Evolutionary conservation across 2,113 vertebrate species (phyloP).

Genomic region (Lipophrys pholis): DNA sequence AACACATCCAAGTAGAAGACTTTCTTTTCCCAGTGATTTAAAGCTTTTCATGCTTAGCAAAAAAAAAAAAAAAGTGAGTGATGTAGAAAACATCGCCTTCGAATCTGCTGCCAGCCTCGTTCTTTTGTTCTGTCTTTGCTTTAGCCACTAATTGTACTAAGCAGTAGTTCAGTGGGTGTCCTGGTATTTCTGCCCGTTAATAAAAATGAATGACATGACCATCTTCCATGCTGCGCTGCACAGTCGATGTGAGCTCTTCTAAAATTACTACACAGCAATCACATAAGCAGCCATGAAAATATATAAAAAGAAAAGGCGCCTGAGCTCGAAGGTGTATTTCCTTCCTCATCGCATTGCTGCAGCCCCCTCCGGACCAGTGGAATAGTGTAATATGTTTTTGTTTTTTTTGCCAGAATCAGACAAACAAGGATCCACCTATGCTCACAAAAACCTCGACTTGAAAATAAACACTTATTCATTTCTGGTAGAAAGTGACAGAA

Average conservation of each 20-base stretch:
- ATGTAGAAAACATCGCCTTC: conserved; percentile 13
- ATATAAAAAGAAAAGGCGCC: background rate
- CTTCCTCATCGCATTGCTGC: too few relatives aligned
- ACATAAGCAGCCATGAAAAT: conserved; percentile 2
- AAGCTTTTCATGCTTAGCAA: conserved; percentile 23
- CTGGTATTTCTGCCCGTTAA: conserved; percentile 5
- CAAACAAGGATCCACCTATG: too few relatives aligned
- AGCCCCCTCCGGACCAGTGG: too few relatives aligned
- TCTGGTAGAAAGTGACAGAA: too few relatives aligned
- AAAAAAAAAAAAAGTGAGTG: conserved; percentile 26
- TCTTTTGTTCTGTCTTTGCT: conserved; percentile 18
- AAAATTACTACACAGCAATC: background rate
- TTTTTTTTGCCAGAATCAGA: too few relatives aligned
- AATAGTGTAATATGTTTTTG: too few relatives aligned
- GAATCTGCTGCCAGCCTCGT: background rate
- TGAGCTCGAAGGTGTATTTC: background rate
- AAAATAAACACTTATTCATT: too few relatives aligned
- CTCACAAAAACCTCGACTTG: too few relatives aligned
- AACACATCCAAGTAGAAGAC: conserved; percentile 19
- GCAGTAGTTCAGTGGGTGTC: conserved; percentile 30
- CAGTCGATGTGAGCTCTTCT: conserved; percentile 4
- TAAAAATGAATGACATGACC: conserved; percentile 16
- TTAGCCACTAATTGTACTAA: conserved; percentile 34
- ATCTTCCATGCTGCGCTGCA: conserved; percentile 14
- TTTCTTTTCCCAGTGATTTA: conserved; percentile 7